Evolutionary conservation across 2,888 invertebrate species (phyloP), one percentile per base, ranked within the genome.

Genomic region (Drosophila melanosoma): DNA sequence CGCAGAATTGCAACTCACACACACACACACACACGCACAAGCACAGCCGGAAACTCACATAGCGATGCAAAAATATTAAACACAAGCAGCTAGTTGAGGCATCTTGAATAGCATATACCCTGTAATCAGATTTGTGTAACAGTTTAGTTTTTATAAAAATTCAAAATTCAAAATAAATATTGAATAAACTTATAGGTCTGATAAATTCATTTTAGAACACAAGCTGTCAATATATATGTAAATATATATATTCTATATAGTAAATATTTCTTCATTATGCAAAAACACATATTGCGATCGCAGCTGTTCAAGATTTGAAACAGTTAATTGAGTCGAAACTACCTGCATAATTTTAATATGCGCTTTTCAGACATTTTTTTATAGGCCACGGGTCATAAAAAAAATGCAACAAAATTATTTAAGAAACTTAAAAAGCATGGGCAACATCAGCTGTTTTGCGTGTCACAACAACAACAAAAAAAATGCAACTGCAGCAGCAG

Each of bases 11-110:
- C 56, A 33, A 33, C 63, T 52, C 33, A 35, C 33, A 26, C 54
- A 54, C 53, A 61, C 62, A 57, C 42, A 52, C 23, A 66, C 54
- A 49, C 53, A 29, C 51, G 40, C 23, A 36, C 12, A 26, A 51
- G 60, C 65, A 51, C 45, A 61, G 71, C 76, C 81, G 79, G 79
- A 81, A 72, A 79, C 79, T 73, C 74, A 74, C 49, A 59, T 42
- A 54, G 32, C 29, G 35, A 51, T 48, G 56, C n/a, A 29, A 15
- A 40, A 11, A 71, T 26, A 32, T 33, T 15, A 32, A 23, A n/a
- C 42, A 36, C 32, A 56, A 51, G 5, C 36, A 59, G 15, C 11
- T 17, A 23, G 51, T 20, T 26, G 2, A 42, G 26, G 11, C 20
- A 62, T 60, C 23, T 33, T 15, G 12, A 26, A 64, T 33, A 20